phyloP scores from a whole-genome alignment of 2,797 vertebrate species.

The Darevskia mixta region DNA sequence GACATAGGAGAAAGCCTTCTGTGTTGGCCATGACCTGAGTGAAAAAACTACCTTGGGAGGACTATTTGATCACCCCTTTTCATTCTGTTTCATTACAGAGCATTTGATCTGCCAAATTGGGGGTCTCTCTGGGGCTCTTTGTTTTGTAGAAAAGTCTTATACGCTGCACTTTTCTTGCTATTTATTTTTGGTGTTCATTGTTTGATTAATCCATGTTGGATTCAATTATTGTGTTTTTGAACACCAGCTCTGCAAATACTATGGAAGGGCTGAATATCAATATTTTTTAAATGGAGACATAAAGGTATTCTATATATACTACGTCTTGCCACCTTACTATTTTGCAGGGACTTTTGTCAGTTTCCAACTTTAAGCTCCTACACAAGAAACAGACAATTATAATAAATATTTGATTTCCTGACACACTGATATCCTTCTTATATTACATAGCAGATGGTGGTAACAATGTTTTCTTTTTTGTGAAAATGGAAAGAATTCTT shows the following conservation, averaged over 20 bases:
- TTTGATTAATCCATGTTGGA: not conserved
- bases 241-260: not conserved
- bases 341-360: not conserved
- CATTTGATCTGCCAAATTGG: not conserved
- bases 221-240: not conserved
- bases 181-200: not conserved
- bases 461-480: constrained; percentile 12
- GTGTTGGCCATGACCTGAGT: not conserved
- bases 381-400: not conserved
- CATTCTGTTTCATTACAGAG: not conserved
- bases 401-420: not conserved
- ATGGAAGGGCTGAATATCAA: not conserved
- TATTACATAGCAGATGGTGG: constrained; percentile 5
- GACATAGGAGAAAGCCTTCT: not conserved
- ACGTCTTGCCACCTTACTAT: not conserved
- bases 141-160: no score
- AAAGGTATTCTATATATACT: not conserved
- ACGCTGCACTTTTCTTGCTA: not conserved
- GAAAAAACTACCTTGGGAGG: not conserved
- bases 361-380: not conserved
- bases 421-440: not conserved
- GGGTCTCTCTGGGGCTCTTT: no score
- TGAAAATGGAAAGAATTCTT: not conserved
- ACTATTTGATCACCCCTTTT: not conserved
- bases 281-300: not conserved